These are phyloP conservation scores for Antrozous pallidus DNA, from an alignment of 2,797 vertebrate species.

Conservation along the genomic window DNA sequence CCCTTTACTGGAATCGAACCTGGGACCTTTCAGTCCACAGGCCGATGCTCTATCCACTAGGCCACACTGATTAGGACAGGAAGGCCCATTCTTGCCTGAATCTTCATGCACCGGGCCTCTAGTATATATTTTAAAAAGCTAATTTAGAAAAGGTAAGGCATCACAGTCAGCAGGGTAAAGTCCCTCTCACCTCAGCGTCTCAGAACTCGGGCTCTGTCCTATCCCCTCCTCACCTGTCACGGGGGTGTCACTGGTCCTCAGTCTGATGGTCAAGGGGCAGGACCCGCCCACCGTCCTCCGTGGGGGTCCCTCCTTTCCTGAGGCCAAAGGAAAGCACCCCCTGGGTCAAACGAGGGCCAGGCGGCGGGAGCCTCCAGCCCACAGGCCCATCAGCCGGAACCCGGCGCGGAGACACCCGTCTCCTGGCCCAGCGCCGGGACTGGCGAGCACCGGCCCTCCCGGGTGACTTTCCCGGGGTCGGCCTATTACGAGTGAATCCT, in stretches of 20 bases:
- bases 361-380: not conserved
- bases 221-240: not conserved
- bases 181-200: not conserved
- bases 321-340: accelerated
- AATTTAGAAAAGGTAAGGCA: not conserved
- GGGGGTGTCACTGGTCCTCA: too few species aligned
- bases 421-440: not conserved
- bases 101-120: too few species aligned
- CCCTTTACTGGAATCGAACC: too few species aligned
- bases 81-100: too few species aligned
- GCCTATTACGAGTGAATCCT: conserved; percentile 62
- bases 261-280: too few species aligned
- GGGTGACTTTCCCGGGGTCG: conserved; percentile 68
- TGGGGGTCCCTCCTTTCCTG: not conserved
- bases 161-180: not conserved
- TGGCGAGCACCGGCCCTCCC: conserved; percentile 31
- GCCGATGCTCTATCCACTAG: too few species aligned
- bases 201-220: not conserved
- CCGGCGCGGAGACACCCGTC: not conserved
- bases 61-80: too few species aligned
- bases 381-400: not conserved
- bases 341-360: not conserved
- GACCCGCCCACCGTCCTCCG: accelerated
- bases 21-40: too few species aligned
- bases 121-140: not conserved